Base-by-base conservation (phyloP, 2,888 invertebrate species). In the Epirrita christyi region DNA sequence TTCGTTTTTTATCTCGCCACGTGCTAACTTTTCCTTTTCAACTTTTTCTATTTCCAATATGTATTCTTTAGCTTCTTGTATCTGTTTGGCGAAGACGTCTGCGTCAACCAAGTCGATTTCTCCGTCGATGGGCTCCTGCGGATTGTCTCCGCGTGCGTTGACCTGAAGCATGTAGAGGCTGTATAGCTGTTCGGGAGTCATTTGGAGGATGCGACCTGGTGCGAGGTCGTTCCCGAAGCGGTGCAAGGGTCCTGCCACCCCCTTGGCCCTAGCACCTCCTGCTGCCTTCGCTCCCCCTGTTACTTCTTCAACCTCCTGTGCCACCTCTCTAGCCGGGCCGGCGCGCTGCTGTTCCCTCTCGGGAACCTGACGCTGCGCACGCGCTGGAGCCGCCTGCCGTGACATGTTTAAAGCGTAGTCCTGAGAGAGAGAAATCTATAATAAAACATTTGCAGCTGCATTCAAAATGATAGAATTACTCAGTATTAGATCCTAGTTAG, bases 371-470 rank as follows among this genome's bases (percentile, higher is more conserved):
- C 45, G 53, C 21, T 37, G 13, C 11, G 4, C 42, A 6, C 38
- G 13, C 34, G 14, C 6, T 2, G 59, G 55, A 3, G 43, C 11
- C 0, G 15, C 59, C 81, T 97, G 97, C 71, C 95, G 92, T 0
- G 95, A 94, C 55, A 98, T 82, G 6, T 93, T 93, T 15, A 96
- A 84, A 8, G 96, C 96, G 81, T 97, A 97, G 67, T 95, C 93
- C 97, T 97, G 81, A 10, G 92, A 90, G 61, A 36, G 10, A 32
- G 2, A 38, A 14, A 14, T 7, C n/a, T 7, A 14, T 7, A 38
- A 3, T 11, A 38, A 21, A n/a, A 8, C 38, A 14, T 38, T 38
- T 11, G 7, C 6, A 14, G 3, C n/a, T 5, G 10, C 37, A 37
- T 37, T 37, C 37, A 37, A 37, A 7, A 4, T 7, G 21, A 2